These are phyloP conservation scores for Sericinus montela DNA, from an alignment of 2,888 invertebrate genomes.

Conservation along the genomic window DNA sequence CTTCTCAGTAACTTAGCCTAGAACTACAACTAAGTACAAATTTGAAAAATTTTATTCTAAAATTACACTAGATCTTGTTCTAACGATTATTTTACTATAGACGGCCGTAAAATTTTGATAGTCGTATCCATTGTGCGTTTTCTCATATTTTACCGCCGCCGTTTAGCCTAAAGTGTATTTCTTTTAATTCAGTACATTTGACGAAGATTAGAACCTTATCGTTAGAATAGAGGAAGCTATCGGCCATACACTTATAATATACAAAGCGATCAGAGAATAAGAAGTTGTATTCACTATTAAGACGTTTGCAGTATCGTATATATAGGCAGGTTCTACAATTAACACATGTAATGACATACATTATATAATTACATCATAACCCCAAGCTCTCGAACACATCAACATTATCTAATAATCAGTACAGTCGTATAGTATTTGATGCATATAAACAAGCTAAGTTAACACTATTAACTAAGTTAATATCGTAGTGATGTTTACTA, in stretches of 20 bases:
- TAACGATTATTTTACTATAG: not conserved
- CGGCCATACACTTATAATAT: conserved; percentile 10
- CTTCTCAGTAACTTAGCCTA: conserved; percentile 42
- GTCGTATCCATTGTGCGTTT: conserved; percentile 14
- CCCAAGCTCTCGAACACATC: conserved; percentile 5
- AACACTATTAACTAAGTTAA: not conserved
- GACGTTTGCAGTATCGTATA: conserved; percentile 1
- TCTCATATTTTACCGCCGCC: not conserved
- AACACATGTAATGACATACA: conserved; percentile 10
- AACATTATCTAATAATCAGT: conserved; percentile 10
- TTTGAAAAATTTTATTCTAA: conserved; percentile 53
- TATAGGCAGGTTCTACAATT: conserved; percentile 2
- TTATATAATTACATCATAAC: conserved; percentile 2
- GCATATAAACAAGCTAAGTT: not conserved
- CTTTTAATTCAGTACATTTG: conserved; percentile 4
- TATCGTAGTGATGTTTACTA: not conserved
- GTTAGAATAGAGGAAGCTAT: conserved; percentile 1
- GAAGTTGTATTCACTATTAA: conserved; percentile 2
- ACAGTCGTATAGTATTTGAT: not conserved
- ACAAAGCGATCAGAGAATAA: conserved; percentile 14
- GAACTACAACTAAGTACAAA: conserved; percentile 56
- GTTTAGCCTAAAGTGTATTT: conserved; percentile 6
- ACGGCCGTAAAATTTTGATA: not conserved
- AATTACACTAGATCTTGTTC: conserved; percentile 27
- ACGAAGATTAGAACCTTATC: not conserved